Base-by-base conservation (phyloP, 2,797 vertebrate genomes). In the Melanotaenia boesemani region DNA sequence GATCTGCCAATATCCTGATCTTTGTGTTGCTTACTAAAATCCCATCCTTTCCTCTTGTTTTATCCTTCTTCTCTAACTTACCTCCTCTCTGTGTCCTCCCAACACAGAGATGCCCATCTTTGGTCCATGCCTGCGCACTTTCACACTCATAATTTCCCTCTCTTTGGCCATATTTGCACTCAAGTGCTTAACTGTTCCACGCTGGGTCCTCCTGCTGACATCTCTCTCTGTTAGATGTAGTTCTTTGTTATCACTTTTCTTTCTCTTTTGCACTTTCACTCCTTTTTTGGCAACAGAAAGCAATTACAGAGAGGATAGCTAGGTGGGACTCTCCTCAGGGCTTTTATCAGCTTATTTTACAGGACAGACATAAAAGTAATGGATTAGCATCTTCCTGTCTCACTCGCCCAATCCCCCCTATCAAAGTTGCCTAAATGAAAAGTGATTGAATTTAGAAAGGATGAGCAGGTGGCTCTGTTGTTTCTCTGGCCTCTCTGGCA, bases 401-500 rank as follows among this genome's bases (percentile, higher is more conserved):
- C 48, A 6, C 63, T 56, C 63, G 12, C 24, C 63, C 46, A 52
- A 41, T 50, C 24, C 60, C 50, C 54, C 24, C 65, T 34, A 76
- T 84, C 60, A 87, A 79, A 80, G 83, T 72, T 82, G 64, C 41
- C 46, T 81, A 82, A 87, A 82, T 84, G 77, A 88, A 88, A 84
- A 86, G 82, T 82, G 88, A 91, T 86, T 86, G 81, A 79, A 86
- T 89, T 88, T 82, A 81, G 28, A 86, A 80, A 80, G 74, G 71
- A 79, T 77, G 86, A 91, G 73, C 87, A 91, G 88, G 90, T 91
- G 89, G 80, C 75, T 85, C 67, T 83, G 88, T 88, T 88, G 83
- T 91, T 87, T 84, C 59, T 41, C 52, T 80, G 86, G 72, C 66
- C 60, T 86, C 65, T 80, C 86, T 91, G 89, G 86, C 88, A 74